Conservation (phyloP, 2,797 vertebrate species). For the Euphonia xanthogaster region DNA sequence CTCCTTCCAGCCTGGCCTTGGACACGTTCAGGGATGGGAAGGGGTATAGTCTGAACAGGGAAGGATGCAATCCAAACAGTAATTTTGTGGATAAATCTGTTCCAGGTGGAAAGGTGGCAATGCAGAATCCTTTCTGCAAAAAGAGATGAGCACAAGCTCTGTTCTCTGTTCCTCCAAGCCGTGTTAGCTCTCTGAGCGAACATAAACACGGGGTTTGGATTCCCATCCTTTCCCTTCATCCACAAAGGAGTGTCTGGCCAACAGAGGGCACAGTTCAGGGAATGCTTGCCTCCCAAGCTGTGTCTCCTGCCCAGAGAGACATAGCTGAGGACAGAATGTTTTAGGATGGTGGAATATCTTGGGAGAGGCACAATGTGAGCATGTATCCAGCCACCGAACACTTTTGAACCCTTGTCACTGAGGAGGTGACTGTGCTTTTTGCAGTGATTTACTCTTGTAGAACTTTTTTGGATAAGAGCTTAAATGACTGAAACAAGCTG, state of each 20-base stretch:
- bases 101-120: background rate
- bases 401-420: background rate
- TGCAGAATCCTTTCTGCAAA: background rate
- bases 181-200: background rate
- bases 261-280: background rate
- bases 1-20: background rate
- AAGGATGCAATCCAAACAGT: background rate
- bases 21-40: background rate
- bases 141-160: background rate
- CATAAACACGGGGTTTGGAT: fast-evolving
- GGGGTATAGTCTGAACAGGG: background rate
- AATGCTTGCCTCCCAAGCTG: background rate
- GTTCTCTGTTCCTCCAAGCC: background rate
- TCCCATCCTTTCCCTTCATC: background rate
- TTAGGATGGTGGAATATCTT: background rate
- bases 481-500: background rate
- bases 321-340: background rate
- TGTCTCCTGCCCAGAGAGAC: background rate
- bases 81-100: background rate
- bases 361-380: background rate
- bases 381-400: background rate
- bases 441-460: background rate
- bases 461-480: background rate
- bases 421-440: background rate
- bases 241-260: background rate